phyloP scores from a whole-genome alignment of 2,888 invertebrate species.

The Odontocolon sp. region DNA sequence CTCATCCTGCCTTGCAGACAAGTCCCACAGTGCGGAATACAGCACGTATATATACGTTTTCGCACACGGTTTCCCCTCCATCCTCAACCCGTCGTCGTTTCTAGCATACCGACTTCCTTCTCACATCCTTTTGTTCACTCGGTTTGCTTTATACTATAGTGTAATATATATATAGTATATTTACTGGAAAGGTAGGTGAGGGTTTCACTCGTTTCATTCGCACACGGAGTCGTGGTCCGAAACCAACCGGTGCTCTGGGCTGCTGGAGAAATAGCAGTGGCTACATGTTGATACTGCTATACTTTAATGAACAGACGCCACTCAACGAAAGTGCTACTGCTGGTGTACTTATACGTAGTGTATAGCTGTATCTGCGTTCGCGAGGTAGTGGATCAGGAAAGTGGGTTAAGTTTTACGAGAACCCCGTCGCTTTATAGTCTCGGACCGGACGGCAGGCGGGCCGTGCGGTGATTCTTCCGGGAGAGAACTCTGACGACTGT shows the following conservation, averaged over 20 bases:
- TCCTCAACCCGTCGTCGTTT: no score
- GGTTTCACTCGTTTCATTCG: background rate
- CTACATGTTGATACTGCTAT: constrained; percentile 28
- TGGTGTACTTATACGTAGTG: constrained; percentile 11
- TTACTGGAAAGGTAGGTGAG: no score
- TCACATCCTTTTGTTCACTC: constrained; percentile 37
- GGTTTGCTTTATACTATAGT: constrained; percentile 6
- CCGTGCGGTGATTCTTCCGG: constrained; percentile 49
- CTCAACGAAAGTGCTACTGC: constrained; percentile 35
- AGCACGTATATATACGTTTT: constrained; percentile 4
- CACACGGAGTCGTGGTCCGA: background rate
- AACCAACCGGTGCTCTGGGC: background rate
- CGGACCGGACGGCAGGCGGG: constrained; percentile 23
- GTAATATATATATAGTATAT: no score
- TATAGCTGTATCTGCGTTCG: constrained; percentile 15
- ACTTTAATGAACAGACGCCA: constrained; percentile 43
- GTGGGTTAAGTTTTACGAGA: constrained; percentile 60
- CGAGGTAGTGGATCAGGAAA: constrained; percentile 43
- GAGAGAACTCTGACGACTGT: constrained; percentile 41
- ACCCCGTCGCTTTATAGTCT: constrained; percentile 50
- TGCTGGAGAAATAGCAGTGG: background rate
- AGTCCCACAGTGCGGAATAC: constrained; percentile 29
- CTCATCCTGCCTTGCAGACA: constrained; percentile 25
- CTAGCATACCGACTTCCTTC: constrained; percentile 21
- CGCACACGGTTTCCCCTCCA: constrained; percentile 7